Evolutionary conservation across 2,113 vertebrate genomes (phyloP).

Genomic region (Ochotona curzoniae): DNA sequence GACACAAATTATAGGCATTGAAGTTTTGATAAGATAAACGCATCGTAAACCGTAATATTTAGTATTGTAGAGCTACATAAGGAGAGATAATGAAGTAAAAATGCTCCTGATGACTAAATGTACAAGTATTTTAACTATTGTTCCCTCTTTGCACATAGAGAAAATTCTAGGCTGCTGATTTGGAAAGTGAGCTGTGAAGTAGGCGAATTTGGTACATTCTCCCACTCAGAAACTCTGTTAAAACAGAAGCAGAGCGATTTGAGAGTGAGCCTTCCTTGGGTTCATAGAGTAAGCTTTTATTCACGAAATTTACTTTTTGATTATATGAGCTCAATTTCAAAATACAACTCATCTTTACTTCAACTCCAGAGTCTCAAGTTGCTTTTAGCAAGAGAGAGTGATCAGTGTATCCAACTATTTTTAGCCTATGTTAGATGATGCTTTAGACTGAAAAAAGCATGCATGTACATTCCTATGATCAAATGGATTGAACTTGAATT

Average conservation of each 20-base stretch:
- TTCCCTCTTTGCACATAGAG: constrained; percentile 23
- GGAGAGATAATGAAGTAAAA: constrained; percentile 36
- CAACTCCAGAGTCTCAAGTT: constrained; percentile 5
- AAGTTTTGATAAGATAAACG: constrained; percentile 45
- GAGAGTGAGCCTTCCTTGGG: constrained; percentile 60
- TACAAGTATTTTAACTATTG: constrained; percentile 21
- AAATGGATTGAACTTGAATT: neutral
- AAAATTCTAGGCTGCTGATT: constrained; percentile 29
- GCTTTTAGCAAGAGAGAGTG: constrained; percentile 10
- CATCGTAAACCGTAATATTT: constrained; percentile 37
- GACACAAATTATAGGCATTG: neutral
- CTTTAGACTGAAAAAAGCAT: constrained; percentile 2
- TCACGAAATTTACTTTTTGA: constrained; percentile 17
- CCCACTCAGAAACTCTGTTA: constrained; percentile 47
- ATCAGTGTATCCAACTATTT: neutral
- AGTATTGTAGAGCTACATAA: neutral
- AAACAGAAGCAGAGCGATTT: constrained; percentile 58
- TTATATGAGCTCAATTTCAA: neutral
- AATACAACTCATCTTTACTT: neutral
- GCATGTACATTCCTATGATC: neutral
- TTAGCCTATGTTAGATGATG: neutral
- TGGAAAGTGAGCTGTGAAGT: constrained; percentile 65
- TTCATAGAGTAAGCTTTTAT: constrained; percentile 39
- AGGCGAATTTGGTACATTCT: constrained; percentile 52
- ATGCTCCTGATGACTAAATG: neutral